Conservation (phyloP, 2,797 vertebrate genomes). For the Sardinella longiceps region DNA sequence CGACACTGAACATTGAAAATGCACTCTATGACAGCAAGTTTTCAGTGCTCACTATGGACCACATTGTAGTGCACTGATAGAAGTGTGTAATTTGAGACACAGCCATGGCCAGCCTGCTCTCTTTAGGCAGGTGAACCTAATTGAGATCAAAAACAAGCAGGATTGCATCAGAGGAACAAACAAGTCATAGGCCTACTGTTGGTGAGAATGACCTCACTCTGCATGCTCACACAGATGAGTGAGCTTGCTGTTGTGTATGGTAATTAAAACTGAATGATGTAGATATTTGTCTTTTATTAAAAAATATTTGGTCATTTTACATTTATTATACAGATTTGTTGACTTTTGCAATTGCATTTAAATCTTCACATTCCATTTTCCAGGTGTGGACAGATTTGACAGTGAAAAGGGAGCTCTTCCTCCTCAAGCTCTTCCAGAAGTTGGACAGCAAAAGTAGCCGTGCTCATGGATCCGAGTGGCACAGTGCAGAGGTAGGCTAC, state of each 20-base stretch:
- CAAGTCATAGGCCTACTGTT: no score
- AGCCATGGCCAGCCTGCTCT: background rate
- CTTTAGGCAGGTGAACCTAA: background rate
- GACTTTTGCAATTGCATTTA: background rate
- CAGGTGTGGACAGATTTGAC: background rate
- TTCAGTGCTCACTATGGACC: no score
- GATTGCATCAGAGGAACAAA: constrained; percentile 9
- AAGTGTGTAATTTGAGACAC: no score
- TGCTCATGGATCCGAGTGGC: background rate
- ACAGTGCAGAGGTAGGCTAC: background rate
- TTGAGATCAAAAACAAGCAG: constrained; percentile 9
- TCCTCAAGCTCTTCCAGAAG: background rate
- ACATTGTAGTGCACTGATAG: no score
- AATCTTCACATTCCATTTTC: background rate
- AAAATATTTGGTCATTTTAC: background rate
- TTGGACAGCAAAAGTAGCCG: background rate
- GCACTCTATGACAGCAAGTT: no score
- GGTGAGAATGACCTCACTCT: background rate
- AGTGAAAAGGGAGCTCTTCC: constrained; percentile 15
- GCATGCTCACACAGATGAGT: background rate
- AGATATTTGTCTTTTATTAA: background rate
- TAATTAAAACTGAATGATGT: background rate
- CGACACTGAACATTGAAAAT: no score
- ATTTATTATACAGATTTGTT: background rate
- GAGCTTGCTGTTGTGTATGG: background rate